Conservation (phyloP, 2,797 vertebrate species). For the Ctenosaura bakeri region DNA sequence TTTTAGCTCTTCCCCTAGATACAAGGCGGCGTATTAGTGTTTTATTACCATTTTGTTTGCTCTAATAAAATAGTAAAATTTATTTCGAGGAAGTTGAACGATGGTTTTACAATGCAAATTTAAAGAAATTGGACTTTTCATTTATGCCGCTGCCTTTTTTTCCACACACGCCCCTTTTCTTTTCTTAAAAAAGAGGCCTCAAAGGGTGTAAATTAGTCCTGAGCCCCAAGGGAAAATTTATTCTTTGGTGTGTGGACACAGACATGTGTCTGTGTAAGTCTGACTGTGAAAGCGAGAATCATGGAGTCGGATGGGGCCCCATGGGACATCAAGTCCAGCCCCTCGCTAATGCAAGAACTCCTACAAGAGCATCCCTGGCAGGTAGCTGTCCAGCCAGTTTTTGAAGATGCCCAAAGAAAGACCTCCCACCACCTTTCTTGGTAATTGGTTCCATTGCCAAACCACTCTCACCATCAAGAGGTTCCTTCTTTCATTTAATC, state of each 20-base stretch:
- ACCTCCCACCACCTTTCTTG: too few relatives aligned
- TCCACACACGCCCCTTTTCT: too few relatives aligned
- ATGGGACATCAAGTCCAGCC: too few relatives aligned
- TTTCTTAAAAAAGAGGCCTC: conserved; percentile 69
- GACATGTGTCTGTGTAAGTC: conserved; percentile 40
- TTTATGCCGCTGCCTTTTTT: conserved; percentile 85
- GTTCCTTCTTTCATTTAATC: too few relatives aligned
- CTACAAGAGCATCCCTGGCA: too few relatives aligned
- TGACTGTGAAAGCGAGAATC: background rate
- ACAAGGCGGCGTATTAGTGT: conserved; percentile 89
- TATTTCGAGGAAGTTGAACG: conserved; percentile 90
- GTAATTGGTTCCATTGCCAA: too few relatives aligned
- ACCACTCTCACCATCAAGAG: too few relatives aligned
- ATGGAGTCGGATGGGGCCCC: too few relatives aligned
- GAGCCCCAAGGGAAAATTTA: conserved; percentile 71
- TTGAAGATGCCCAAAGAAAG: too few relatives aligned
- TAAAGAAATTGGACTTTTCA: conserved; percentile 90
- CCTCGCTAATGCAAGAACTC: too few relatives aligned
- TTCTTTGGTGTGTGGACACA: background rate
- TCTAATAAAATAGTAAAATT: conserved; percentile 91
- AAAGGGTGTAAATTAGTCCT: conserved; percentile 85
- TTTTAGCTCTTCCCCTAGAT: conserved; percentile 89
- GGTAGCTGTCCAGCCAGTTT: too few relatives aligned
- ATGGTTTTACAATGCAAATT: conserved; percentile 91
- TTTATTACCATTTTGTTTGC: conserved; percentile 91